Evolutionary conservation across 2,888 invertebrate species (phyloP).

Genomic region (Drepanosiphum platanoidis): DNA sequence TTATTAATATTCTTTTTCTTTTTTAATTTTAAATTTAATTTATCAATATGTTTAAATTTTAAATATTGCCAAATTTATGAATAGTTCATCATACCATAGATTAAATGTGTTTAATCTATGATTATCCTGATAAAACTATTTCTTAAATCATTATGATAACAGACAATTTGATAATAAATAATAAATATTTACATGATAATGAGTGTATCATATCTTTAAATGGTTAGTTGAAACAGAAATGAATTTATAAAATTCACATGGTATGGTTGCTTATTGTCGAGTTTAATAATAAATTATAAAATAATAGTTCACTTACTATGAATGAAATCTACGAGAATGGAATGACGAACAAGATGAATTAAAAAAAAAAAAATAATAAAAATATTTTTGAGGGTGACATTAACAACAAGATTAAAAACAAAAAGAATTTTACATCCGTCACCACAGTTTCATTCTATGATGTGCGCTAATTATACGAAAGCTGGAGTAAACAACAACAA

Average conservation of each 20-base stretch:
- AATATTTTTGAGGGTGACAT: slow-evolving; percentile 23
- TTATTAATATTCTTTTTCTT: not conserved
- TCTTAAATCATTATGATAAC: not conserved
- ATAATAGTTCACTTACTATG: slow-evolving; percentile 49
- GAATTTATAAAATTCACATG: slow-evolving; percentile 51
- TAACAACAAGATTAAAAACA: slow-evolving; percentile 47
- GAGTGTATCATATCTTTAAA: slow-evolving; percentile 34
- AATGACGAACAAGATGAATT: slow-evolving; percentile 55
- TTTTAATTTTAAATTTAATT: slow-evolving; percentile 17
- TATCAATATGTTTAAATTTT: slow-evolving; percentile 7
- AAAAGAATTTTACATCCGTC: slow-evolving; percentile 52
- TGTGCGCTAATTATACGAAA: slow-evolving; percentile 55
- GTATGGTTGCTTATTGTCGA: slow-evolving; percentile 59
- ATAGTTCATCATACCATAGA: no score
- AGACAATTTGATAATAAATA: slow-evolving; percentile 39
- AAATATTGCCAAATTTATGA: not conserved
- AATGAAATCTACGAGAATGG: slow-evolving; percentile 58
- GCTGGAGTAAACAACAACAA: slow-evolving; percentile 59
- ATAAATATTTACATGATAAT: slow-evolving; percentile 54
- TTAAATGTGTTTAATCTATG: not conserved
- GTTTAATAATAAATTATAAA: slow-evolving; percentile 60
- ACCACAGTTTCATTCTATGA: slow-evolving; percentile 59
- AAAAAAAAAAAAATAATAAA: slow-evolving; percentile 18
- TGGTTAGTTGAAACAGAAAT: slow-evolving; percentile 32
- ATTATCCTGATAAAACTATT: slow-evolving; percentile 5